Conservation (phyloP, 2,113 vertebrate genomes). For the Polypterus bichir region DNA sequence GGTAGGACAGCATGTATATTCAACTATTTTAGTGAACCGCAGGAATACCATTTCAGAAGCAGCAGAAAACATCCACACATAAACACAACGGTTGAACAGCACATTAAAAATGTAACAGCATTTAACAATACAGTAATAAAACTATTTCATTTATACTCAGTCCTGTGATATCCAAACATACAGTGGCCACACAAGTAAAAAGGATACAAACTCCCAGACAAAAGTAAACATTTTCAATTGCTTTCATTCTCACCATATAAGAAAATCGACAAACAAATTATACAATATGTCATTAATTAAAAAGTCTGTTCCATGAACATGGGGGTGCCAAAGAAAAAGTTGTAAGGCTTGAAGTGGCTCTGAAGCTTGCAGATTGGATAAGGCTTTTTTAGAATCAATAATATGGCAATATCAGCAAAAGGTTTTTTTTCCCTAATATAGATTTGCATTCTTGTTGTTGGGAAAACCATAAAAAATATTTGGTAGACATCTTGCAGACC, state of each 20-base stretch:
- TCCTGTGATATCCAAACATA: neutral
- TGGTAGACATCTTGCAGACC: neutral
- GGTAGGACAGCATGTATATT: neutral
- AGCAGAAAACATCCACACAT: neutral
- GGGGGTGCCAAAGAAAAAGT: neutral
- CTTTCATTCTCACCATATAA: neutral
- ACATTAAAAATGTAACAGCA: neutral
- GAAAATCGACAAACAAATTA: neutral
- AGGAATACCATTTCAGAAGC: neutral
- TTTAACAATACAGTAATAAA: neutral
- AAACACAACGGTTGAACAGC: neutral
- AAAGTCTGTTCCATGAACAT: neutral
- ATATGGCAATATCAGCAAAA: neutral
- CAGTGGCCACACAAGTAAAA: neutral
- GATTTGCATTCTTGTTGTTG: neutral
- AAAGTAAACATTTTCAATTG: neutral
- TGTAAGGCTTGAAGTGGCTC: neutral
- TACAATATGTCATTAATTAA: neutral
- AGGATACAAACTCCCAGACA: neutral
- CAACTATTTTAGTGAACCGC: neutral
- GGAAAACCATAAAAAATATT: constrained; percentile 2
- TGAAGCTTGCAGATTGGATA: neutral
- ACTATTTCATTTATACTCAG: neutral
- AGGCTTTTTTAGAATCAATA: neutral
- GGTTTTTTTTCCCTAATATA: neutral